Evolutionary conservation across 2,113 vertebrate species (phyloP), one percentile per base, ranked within the genome.

Genomic region (Rostratula benghalensis): DNA sequence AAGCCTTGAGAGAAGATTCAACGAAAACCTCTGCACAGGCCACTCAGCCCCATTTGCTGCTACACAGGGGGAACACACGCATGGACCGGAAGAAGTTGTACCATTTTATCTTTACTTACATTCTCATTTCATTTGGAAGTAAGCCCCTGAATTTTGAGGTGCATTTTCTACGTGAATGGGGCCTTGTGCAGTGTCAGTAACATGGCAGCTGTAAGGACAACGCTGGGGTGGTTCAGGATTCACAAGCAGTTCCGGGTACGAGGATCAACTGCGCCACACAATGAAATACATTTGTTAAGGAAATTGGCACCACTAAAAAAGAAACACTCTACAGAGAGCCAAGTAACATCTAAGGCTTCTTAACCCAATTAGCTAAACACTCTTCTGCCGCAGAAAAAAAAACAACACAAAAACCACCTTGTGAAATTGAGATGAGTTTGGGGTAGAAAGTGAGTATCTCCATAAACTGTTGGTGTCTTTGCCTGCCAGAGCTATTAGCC

Each of bases 401-500:
- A 75, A 75, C 45, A 85, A 90, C 76, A 93, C 68, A 94, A 94
- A 97, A 96, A 69, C 37, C 89, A 91, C 77, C 83, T 90, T 21
- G 1, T 54, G 88, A 94, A 97, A 95, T 16, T 46, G 79, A 78
- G 46, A 46, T 69, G 75, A 76, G 30, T 75, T 86, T 51, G 37
- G 83, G 94, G 89, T 60, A 92, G 91, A 95, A 25, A 77, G 84
- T 39, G 64, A 92, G 12, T 67, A 89, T 93, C 97, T 85, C 93
- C 87, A 97, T 96, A 96, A 97, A 94, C 81, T 88, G 81, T 61
- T 83, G 75, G 91, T 97, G 96, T 98, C 95, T 93, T 84, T 95
- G 97, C 88, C 93, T 97, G 96, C 94, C 81, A 97, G 95, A 97
- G 81, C 95, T 46, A 95, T 98, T 97, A 98, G 98, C 96, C 94